Evolutionary conservation across 2,888 invertebrate species (phyloP).

Genomic region (Lypha dubia): DNA sequence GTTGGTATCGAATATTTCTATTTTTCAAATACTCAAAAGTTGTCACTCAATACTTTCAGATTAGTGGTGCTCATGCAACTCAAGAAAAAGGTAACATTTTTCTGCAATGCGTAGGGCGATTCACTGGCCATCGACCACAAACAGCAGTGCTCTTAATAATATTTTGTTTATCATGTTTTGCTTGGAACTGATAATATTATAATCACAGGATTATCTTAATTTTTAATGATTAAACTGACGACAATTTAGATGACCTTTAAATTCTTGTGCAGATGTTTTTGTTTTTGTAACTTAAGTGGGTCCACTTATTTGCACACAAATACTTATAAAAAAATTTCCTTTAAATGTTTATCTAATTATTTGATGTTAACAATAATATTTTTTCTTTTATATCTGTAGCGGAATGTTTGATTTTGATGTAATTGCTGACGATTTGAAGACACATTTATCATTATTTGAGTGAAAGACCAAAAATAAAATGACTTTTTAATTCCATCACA

Average conservation of each 20-base stretch:
- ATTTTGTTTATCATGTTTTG: no score
- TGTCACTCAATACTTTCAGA: no score
- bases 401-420: slow-evolving; percentile 42
- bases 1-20: no score
- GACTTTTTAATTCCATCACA: slow-evolving; percentile 22
- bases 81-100: no score
- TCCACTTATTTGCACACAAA: not conserved
- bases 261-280: not conserved
- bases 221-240: no score
- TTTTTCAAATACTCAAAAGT: no score
- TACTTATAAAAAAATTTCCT: not conserved
- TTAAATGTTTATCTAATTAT: slow-evolving; percentile 7
- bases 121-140: no score
- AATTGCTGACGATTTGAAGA: slow-evolving; percentile 41
- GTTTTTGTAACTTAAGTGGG: not conserved
- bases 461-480: not conserved
- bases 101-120: no score
- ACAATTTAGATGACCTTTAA: not conserved
- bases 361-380: not conserved
- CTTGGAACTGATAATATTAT: no score
- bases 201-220: no score
- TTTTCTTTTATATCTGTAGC: slow-evolving; percentile 36
- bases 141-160: no score
- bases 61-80: no score
- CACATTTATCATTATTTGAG: slow-evolving; percentile 53